These are phyloP conservation scores for Drosophila greeni DNA, from an alignment of 2,888 invertebrate genomes.

Conservation along the genomic window DNA sequence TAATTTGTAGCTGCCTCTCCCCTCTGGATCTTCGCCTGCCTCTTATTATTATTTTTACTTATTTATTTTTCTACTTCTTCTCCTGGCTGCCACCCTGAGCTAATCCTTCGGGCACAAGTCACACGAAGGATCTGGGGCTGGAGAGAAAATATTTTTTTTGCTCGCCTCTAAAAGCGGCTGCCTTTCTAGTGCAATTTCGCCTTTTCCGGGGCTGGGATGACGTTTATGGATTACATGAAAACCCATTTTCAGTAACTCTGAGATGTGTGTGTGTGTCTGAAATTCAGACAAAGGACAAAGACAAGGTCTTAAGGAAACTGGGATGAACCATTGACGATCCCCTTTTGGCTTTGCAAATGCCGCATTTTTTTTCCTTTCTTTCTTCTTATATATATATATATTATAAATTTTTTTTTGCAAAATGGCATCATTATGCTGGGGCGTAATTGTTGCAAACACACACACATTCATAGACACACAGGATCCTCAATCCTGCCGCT, in stretches of 20 bases:
- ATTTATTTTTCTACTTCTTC: slow-evolving; percentile 20
- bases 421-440: slow-evolving; percentile 69
- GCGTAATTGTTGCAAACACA: slow-evolving; percentile 64
- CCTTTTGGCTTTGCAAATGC: slow-evolving; percentile 43
- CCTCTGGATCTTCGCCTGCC: slow-evolving; percentile 2
- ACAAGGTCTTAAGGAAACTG: slow-evolving; percentile 28
- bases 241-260: slow-evolving; percentile 48
- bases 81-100: slow-evolving; percentile 50
- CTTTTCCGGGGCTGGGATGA: slow-evolving; percentile 60
- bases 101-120: slow-evolving; percentile 67
- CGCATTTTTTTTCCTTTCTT: slow-evolving; percentile 21
- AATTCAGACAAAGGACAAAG: slow-evolving; percentile 37
- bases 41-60: slow-evolving; percentile 36
- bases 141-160: slow-evolving; percentile 58
- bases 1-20: slow-evolving; percentile 66
- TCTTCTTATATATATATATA: neutral
- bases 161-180: slow-evolving; percentile 48
- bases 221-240: slow-evolving; percentile 75
- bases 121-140: slow-evolving; percentile 43
- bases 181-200: slow-evolving; percentile 43
- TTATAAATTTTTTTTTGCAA: slow-evolving; percentile 37
- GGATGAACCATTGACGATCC: slow-evolving; percentile 35
- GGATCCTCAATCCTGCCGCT: too few relatives aligned
- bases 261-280: slow-evolving; percentile 21
- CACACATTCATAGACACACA: neutral